Base-by-base conservation (phyloP, 2,797 vertebrate genomes). In the Petrocephalus schoutedeni region DNA sequence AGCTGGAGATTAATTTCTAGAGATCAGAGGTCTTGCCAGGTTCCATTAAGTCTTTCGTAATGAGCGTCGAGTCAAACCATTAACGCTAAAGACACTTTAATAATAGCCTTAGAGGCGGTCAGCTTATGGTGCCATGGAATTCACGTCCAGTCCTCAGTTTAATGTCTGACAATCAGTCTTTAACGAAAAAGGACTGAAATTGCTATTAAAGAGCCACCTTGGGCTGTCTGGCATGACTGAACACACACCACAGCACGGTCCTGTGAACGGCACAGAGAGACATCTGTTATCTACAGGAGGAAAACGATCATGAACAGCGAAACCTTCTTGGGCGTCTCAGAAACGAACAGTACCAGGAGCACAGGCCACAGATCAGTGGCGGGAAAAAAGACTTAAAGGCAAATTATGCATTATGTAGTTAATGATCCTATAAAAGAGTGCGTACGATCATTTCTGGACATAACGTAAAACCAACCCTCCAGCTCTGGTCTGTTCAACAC, bases 21-120 rank as follows among this genome's bases (percentile, higher is more conserved):
- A 88, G 87, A 88, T 88, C 77, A 88, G 77, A 61, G 58, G 58
- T 84, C 21, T 82, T 84, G 23, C 87, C 41, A 77, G 41, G 87
- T 88, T 88, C 56, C 77, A 88, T 88, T 84, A 88, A 57, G 80
- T 88, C 87, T 88, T 82, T 36, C 59, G 77, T 83, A 84, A 84
- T 59, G 77, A 32, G 64, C 51, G 21, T 28, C 53, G 49, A 74
- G 87, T 57, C 58, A 88, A 51, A 83, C 77, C 77, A 82, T 88
- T 61, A 21, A 6, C 87, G 19, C 32, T 74, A 74, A 74, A 32
- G 36, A 74, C 16, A 4, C 32, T 74, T 74, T 74, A 74, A 74
- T 74, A 74, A 32, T 16, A 19, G 67, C 67, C 67, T 74, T 74
- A 41, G 67, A 74, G 67, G 67, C 67, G 4, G 16, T 19, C 67